Percentiles rank a stretch among this genome's conserved stretches.
Evolutionary conservation across 1,140 invertebrate species (phyloP).

Genomic region (Antheraea mylitta): DNA sequence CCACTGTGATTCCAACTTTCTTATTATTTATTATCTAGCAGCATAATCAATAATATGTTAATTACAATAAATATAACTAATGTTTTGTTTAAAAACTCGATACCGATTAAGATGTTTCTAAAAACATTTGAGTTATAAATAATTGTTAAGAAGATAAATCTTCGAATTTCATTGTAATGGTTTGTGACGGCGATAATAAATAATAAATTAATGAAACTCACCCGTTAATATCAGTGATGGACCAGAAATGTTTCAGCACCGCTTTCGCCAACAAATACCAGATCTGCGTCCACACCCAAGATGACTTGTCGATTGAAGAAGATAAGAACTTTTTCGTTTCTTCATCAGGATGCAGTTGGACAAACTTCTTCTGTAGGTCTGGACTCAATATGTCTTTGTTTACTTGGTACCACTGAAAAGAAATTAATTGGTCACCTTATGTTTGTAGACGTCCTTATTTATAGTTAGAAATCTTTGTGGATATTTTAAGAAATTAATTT

Average conservation of each 20-base stretch:
- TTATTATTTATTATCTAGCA: neutral
- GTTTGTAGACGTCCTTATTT: neutral
- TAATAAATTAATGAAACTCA: constrained; percentile 66
- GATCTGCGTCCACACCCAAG: constrained; percentile 87
- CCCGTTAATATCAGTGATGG: constrained; percentile 92
- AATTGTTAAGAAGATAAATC: neutral
- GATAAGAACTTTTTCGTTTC: constrained; percentile 87
- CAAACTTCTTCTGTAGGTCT: constrained; percentile 78
- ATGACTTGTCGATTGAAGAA: constrained; percentile 85
- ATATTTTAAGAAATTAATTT: too few species aligned
- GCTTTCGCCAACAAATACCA: constrained; percentile 86
- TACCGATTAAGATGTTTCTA: neutral
- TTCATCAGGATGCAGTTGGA: constrained; percentile 83
- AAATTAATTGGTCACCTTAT: constrained; percentile 19
- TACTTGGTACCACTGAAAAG: constrained; percentile 85
- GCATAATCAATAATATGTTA: neutral
- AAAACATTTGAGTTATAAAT: neutral
- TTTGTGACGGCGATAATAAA: neutral
- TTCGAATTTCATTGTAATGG: neutral
- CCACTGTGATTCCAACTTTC: neutral
- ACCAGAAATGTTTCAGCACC: constrained; percentile 87
- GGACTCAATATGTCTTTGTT: constrained; percentile 71
- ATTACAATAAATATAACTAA: neutral
- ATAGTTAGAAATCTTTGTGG: neutral
- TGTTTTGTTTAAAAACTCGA: neutral